Percentiles rank a stretch among this genome's conserved stretches.
Conservation (phyloP, 92 coral and sea anemone genomes). For the Palythoa grandiflora region DNA sequence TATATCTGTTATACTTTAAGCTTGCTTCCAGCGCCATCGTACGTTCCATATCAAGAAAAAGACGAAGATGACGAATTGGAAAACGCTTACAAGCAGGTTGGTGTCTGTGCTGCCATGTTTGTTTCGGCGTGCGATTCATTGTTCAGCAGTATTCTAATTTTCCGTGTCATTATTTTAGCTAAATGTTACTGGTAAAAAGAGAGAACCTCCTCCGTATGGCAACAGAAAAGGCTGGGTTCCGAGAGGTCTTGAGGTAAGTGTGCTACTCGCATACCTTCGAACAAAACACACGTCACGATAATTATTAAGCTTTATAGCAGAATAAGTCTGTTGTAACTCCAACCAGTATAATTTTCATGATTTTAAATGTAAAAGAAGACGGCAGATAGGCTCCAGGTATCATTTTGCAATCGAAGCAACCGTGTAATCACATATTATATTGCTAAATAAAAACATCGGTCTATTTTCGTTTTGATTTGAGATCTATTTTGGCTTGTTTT, state of each 20-base stretch:
- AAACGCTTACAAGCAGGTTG: slow-evolving; percentile 81
- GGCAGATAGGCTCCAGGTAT: too few species aligned
- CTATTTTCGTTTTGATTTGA: too few species aligned
- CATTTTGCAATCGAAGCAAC: too few species aligned
- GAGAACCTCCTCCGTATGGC: slow-evolving; percentile 98
- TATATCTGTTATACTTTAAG: slow-evolving; percentile 54
- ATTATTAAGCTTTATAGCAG: neutral
- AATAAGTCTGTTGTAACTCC: too few species aligned
- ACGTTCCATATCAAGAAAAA: slow-evolving; percentile 83
- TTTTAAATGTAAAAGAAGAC: too few species aligned
- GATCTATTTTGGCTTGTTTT: too few species aligned
- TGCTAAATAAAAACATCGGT: too few species aligned
- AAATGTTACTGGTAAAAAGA: slow-evolving; percentile 76
- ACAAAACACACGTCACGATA: neutral
- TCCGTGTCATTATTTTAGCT: slow-evolving; percentile 43
- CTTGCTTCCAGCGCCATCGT: slow-evolving; percentile 93
- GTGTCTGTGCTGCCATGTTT: slow-evolving; percentile 49
- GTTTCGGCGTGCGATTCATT: slow-evolving; percentile 30
- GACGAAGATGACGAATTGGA: slow-evolving; percentile 91
- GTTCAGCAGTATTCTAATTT: neutral
- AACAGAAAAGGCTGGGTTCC: slow-evolving; percentile 96
- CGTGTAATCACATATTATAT: too few species aligned
- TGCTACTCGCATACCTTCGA: neutral
- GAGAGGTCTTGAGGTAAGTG: slow-evolving; percentile 83
- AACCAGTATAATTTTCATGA: too few species aligned